A percentile compares a stretch with the other conserved stretches of the same genome.
phyloP scores from a whole-genome alignment of 2,888 invertebrate species.

The Frankliniella fusca region DNA sequence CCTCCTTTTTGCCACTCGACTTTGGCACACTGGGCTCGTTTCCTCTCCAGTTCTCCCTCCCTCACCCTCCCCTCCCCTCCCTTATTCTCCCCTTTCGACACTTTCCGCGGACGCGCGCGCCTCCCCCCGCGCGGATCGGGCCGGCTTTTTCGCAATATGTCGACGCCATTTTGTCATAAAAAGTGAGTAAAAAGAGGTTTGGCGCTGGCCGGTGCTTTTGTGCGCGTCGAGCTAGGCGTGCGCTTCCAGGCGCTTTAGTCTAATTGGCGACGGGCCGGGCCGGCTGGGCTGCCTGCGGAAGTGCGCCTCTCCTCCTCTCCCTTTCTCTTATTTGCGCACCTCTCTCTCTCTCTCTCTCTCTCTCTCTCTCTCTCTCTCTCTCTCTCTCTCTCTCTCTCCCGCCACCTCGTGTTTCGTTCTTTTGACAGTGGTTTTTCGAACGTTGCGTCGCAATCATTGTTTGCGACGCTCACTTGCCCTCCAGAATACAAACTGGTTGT shows the following conservation, averaged over 20 bases:
- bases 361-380: not conserved
- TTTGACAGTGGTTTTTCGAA: too few relatives aligned
- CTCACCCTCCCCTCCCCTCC: not conserved
- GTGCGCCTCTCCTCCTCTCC: not conserved
- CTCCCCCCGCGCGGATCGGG: not conserved
- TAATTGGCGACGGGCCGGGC: not conserved
- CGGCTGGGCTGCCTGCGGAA: too few relatives aligned
- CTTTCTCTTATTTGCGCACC: not conserved
- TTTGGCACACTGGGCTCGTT: too few relatives aligned
- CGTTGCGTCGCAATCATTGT: too few relatives aligned
- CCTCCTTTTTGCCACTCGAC: too few relatives aligned
- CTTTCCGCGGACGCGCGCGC: too few relatives aligned
- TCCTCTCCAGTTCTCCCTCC: not conserved
- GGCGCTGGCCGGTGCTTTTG: too few relatives aligned
- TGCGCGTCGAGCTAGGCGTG: not conserved
- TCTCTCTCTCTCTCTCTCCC: not conserved
- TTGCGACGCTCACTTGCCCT: not conserved
- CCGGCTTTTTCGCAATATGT: constrained; percentile 10
- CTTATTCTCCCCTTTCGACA: not conserved
- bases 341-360: not conserved
- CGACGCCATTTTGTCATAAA: constrained; percentile 5
- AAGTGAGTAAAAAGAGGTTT: not conserved
- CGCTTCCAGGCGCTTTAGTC: not conserved
- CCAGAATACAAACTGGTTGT: not conserved
- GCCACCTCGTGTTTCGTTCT: too few relatives aligned